Percentiles rank a stretch among this genome's conserved stretches.
These are phyloP conservation scores for Xiphophorus maculatus DNA, from an alignment of 2,113 vertebrate genomes.

Conservation along the genomic window DNA sequence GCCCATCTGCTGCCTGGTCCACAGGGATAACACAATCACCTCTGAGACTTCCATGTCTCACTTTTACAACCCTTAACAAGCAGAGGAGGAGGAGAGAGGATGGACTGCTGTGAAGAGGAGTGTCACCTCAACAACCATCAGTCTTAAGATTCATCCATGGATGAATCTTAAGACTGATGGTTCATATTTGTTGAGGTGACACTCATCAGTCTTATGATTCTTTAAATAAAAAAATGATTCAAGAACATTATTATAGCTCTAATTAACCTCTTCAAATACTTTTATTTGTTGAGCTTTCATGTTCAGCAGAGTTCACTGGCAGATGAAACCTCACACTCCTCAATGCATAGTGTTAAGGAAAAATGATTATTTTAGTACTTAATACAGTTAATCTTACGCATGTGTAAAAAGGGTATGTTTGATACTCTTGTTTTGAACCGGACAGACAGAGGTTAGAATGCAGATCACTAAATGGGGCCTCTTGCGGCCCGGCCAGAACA, in stretches of 20 bases:
- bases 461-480: too few relatives aligned
- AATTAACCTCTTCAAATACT: neutral
- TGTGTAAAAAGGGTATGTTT: too few relatives aligned
- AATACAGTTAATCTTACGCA: too few relatives aligned
- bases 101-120: neutral
- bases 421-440: too few relatives aligned
- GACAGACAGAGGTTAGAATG: too few relatives aligned
- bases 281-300: too few relatives aligned
- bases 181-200: too few relatives aligned
- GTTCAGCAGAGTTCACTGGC: slow-evolving; percentile 5
- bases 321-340: neutral
- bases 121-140: neutral
- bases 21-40: slow-evolving; percentile 59
- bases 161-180: too few relatives aligned
- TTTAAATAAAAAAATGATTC: slow-evolving; percentile 11
- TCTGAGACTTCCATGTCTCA: slow-evolving; percentile 46
- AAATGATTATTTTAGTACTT: too few relatives aligned
- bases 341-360: too few relatives aligned
- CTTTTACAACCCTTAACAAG: slow-evolving; percentile 52
- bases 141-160: neutral
- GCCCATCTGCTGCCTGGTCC: slow-evolving; percentile 65
- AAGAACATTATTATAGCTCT: neutral
- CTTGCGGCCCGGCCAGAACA: too few relatives aligned
- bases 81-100: neutral
- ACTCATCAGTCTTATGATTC: neutral